Percentiles rank a stretch among this genome's conserved stretches.
Evolutionary conservation across 2,113 vertebrate species (phyloP).

Genomic region (Marcusenius ussheri): DNA sequence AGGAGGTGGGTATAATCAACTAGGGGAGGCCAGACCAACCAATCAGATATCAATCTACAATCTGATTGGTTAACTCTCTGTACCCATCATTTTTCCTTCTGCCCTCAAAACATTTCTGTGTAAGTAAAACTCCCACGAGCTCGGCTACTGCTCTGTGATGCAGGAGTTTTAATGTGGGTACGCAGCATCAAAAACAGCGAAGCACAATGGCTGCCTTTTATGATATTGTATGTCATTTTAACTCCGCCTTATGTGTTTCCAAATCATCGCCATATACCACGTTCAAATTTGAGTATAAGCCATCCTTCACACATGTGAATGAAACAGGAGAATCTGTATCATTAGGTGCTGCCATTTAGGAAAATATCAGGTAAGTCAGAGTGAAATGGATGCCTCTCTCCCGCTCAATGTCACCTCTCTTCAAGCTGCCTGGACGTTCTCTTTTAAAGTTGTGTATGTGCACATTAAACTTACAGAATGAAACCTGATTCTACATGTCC

Average conservation of each 20-base stretch:
- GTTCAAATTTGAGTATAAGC: slow-evolving; percentile 28
- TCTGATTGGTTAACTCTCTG: too few relatives aligned
- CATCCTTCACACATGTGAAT: slow-evolving; percentile 6
- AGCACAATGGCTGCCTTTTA: background rate
- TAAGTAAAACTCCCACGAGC: too few relatives aligned
- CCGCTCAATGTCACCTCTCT: background rate
- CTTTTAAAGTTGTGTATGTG: slow-evolving; percentile 6
- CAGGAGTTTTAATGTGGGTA: background rate
- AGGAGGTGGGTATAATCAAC: too few relatives aligned
- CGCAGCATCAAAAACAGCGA: background rate
- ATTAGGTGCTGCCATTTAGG: slow-evolving; percentile 32
- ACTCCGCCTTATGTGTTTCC: slow-evolving; percentile 17
- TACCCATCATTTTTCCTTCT: too few relatives aligned
- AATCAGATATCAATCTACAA: too few relatives aligned
- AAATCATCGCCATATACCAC: slow-evolving; percentile 21
- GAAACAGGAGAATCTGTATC: slow-evolving; percentile 19
- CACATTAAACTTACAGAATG: slow-evolving; percentile 1
- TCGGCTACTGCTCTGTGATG: background rate
- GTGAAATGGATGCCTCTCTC: background rate
- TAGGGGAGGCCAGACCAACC: too few relatives aligned
- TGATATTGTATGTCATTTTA: slow-evolving; percentile 27
- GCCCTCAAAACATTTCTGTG: too few relatives aligned
- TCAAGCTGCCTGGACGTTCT: slow-evolving; percentile 6
- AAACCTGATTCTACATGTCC: background rate
- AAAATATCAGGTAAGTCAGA: slow-evolving; percentile 22